phyloP scores from a whole-genome alignment of 2,888 invertebrate species.

The Melolontha melolontha region DNA sequence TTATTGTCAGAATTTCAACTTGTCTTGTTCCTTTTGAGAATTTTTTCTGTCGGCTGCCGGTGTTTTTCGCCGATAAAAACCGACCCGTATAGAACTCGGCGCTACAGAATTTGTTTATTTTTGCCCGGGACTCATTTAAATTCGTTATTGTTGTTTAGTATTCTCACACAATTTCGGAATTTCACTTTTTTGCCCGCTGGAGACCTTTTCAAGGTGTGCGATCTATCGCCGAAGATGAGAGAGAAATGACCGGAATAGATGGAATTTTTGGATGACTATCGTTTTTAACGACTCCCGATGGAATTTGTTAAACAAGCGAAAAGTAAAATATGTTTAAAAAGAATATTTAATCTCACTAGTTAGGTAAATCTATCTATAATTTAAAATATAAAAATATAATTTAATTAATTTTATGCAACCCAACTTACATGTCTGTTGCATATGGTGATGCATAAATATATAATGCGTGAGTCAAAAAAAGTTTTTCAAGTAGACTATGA shows the following conservation, averaged over 20 bases:
- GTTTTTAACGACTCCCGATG: slow-evolving; percentile 3
- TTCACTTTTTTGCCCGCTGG: slow-evolving; percentile 31
- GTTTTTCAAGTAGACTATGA: no score
- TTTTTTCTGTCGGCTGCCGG: slow-evolving; percentile 36
- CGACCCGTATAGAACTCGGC: slow-evolving; percentile 33
- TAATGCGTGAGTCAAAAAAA: no score
- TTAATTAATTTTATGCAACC: no score
- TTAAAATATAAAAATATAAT: no score
- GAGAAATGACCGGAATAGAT: slow-evolving; percentile 5
- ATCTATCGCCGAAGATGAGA: background rate
- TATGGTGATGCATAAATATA: no score
- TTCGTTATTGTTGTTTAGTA: slow-evolving; percentile 45
- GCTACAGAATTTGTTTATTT: slow-evolving; percentile 42
- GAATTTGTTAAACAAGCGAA: background rate
- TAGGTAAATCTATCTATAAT: no score
- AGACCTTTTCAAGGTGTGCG: slow-evolving; percentile 29
- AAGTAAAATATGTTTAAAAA: no score
- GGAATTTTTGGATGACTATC: slow-evolving; percentile 2
- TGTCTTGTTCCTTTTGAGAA: slow-evolving; percentile 56
- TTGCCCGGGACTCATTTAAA: slow-evolving; percentile 39
- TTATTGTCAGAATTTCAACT: slow-evolving; percentile 63
- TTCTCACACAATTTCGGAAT: slow-evolving; percentile 44
- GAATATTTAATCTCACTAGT: no score
- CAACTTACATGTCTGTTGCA: no score
- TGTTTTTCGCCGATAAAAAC: slow-evolving; percentile 26